Base-by-base conservation (phyloP, 1,140 invertebrate species). In the Drosophila nigrodunni region DNA sequence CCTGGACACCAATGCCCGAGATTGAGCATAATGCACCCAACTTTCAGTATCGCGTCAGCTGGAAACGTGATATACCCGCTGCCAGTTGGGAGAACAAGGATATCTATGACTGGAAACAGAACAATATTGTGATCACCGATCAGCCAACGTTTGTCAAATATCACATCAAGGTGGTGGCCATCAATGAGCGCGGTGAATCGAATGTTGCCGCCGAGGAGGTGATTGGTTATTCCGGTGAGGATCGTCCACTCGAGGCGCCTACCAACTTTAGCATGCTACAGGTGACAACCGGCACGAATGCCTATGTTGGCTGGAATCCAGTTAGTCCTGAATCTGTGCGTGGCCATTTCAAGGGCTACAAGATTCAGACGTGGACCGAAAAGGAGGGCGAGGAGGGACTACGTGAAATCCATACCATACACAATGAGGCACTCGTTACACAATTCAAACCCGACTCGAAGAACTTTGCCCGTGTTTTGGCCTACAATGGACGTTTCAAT, bases 301-400 rank as follows among this genome's bases (percentile, higher is more conserved):
- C 97, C 0, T 86, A 96, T 13, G 93, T 98, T n/a, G 95, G 95
- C 57, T 98, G 98, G 98, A 95, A 95, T 92, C 94, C 96, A 0
- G 97, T 98, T 0, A 90, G 95, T 1, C 91, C 94, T 0, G 95
- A 97, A 50, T 96, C 96, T 0, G 95, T 98, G 0, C 93, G 95
- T 21, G 98, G 98, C n/a, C 96, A 98, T 92, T 98, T 99, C 92
- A 96, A 96, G 82, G 98, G 98, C 9, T 99, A 99, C 92, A 98
- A 98, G 93, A 97, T 99, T 60, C 96, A 98, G 93, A 98, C 97
- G 1, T 99, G 98, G 98, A 97, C 96, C 4, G 96, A 97, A n/a
- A 93, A 93, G 44, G 96, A 96, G 49, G 95, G 95, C 39, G 95
- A 96, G 82, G 95, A 96, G 65, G 94, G 94, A 8, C 93, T 95